Base-by-base conservation (phyloP, 2,113 vertebrate species). In the Machaerirhynchus nigripectus region DNA sequence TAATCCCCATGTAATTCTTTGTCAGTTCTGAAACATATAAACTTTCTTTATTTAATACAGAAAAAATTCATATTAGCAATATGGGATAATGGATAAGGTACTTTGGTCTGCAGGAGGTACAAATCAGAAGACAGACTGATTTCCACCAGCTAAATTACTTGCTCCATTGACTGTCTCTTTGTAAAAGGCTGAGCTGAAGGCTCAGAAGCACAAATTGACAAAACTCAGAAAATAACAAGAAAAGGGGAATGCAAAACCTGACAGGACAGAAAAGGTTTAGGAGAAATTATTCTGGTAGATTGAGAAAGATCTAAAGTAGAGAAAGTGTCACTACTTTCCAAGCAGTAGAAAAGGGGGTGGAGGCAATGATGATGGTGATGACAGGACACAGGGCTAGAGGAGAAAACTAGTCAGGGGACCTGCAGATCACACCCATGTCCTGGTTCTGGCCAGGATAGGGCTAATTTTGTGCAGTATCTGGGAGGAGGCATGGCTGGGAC, bases 261-360 rank as follows among this genome's bases (percentile, higher is more conserved):
- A 33, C 14, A 39, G 26, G 22, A 49, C 26, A 81, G 10, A 67
- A 73, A 49, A 65, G 1, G 1, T 46, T 53, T 57, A 27, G 15
- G 35, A 80, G 80, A 69, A 89, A 39, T 50, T 0, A 47, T 37
- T 75, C 33, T 63, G 21, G 6, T 37, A 40, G 16, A 24, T 11
- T 49, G 44, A 70, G 37, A 73, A 73, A 18, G 17, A 60, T 12
- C 11, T 37, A 8, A 61, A 65, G 13, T 19, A 17, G 12, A 82
- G 9, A 20, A 8, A 19, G 9, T 24, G 37, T 21, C 28, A 30
- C 9, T 39, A 18, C 13, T 59, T 78, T 37, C 5, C 13, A 68
- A 35, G 23, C 10, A 47, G 22, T 21, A 52, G 7, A 52, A 76
- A n/a, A 2, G 1, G 11, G 3, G 6, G 0, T 6, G 4, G 4